Evolutionary conservation across 2,888 invertebrate species (phyloP), one percentile per base, ranked within the genome.

Genomic region (Euzophera pinguis): DNA sequence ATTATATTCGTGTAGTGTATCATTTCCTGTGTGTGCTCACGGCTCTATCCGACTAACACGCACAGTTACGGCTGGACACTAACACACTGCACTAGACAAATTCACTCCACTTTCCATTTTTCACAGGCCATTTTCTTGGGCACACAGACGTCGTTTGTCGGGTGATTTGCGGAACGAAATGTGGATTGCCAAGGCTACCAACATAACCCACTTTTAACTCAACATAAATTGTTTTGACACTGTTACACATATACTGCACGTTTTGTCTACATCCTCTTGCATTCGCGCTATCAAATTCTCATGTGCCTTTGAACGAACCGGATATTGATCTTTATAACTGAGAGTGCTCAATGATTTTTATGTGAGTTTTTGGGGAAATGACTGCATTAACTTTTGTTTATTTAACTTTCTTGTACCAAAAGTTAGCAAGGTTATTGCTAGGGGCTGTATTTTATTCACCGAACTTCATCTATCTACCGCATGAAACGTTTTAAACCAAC

Each of bases 61-160:
- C 70, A 71, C 81, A 78, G 83, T 81, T 81, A 81, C 63, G 67
- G 67, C 75, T 71, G 74, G 73, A 77, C 75, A 74, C 73, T 78
- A 82, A 79, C 81, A 81, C 72, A 83, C 80, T 83, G 80, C 73
- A 70, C 80, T 82, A 81, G 79, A 81, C 84, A 74, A 84, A 85
- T 84, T 81, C 73, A 85, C 80, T 84, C 83, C 87, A 88, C 88
- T 89, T 89, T 89, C 87, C 84, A 87, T 88, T 89, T 88, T 88
- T 83, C 85, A 79, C 76, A 73, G 73, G 77, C 75, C 72, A 81
- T 87, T 85, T 84, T 80, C 79, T 85, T 76, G 66, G 71, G 77
- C 73, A 69, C 71, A 64, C 67, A 71, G 72, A 74, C 77, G 73
- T 73, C 67, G 69, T 73, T 72, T 78, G 71, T 76, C 77, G 74